A percentile compares a stretch with the other conserved stretches of the same genome.
Conservation (phyloP, 2,797 vertebrate genomes). For the Myotis pilosus region DNA sequence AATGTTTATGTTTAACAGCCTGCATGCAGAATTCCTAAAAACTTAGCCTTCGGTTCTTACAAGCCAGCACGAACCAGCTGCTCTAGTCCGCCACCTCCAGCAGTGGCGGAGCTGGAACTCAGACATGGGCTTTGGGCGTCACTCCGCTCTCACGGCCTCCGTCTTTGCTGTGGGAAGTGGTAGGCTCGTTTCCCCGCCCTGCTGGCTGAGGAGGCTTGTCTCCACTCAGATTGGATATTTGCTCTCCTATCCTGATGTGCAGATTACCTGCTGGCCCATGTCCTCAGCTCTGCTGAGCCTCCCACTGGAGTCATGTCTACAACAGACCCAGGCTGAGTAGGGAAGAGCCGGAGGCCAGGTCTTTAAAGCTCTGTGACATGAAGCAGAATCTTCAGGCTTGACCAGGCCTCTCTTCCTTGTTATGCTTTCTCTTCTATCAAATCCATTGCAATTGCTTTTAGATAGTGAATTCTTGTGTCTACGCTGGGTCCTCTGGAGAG, state of each 20-base stretch:
- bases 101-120: not conserved
- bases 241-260: not conserved
- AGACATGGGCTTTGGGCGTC: not conserved
- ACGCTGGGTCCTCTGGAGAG: not conserved
- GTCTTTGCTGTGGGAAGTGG: not conserved
- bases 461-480: not conserved
- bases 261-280: not conserved
- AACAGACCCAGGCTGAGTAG: not conserved
- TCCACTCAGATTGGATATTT: not conserved
- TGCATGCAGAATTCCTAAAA: not conserved
- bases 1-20: not conserved
- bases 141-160: not conserved
- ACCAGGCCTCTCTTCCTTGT: not conserved
- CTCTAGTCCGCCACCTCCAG: not conserved
- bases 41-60: not conserved
- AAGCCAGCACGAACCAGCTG: not conserved
- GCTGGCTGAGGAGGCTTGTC: not conserved
- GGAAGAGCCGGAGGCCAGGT: not conserved
- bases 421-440: not conserved
- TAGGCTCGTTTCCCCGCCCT: not conserved
- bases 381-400: not conserved
- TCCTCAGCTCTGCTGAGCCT: not conserved
- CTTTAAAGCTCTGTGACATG: not conserved
- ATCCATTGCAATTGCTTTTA: not conserved
- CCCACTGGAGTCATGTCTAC: not conserved